A percentile compares a stretch with the other conserved stretches of the same genome.
Evolutionary conservation across 2,888 invertebrate species (phyloP).

Genomic region (Diadegma fenestrale): DNA sequence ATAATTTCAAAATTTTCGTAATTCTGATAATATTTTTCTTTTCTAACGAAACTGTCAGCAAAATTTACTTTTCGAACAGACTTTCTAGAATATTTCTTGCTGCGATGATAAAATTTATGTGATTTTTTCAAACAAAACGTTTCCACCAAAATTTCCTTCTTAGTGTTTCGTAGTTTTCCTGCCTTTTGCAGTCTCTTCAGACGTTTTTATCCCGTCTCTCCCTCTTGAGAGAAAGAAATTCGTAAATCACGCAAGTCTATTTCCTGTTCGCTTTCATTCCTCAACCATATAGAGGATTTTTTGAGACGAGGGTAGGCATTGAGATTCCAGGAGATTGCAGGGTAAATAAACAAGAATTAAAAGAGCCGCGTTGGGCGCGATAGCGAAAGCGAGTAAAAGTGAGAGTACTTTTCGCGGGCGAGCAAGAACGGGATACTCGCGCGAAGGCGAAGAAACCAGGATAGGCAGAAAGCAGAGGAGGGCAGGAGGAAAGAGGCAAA

Average conservation of each 20-base stretch:
- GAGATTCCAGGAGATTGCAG: slow-evolving; percentile 54
- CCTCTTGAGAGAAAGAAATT: slow-evolving; percentile 47
- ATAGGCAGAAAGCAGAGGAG: slow-evolving; percentile 61
- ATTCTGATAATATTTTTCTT: no score
- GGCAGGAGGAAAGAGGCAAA: slow-evolving; percentile 69
- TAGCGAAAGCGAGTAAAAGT: slow-evolving; percentile 57
- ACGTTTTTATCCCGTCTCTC: slow-evolving; percentile 39
- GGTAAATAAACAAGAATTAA: slow-evolving; percentile 59
- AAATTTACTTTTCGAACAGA: no score
- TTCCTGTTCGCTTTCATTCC: slow-evolving; percentile 53
- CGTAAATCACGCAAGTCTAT: slow-evolving; percentile 68
- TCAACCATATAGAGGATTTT: slow-evolving; percentile 42
- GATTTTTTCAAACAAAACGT: no score
- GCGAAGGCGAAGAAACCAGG: slow-evolving; percentile 47
- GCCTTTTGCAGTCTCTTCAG: slow-evolving; percentile 26
- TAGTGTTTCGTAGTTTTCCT: slow-evolving; percentile 26
- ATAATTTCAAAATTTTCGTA: no score
- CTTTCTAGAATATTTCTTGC: no score
- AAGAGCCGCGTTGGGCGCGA: slow-evolving; percentile 50
- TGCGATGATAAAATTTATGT: no score
- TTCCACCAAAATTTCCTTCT: no score
- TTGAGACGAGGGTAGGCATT: slow-evolving; percentile 65
- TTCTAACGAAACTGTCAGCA: no score
- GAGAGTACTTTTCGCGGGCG: slow-evolving; percentile 19
- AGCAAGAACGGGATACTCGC: slow-evolving; percentile 16